A percentile compares a stretch with the other conserved stretches of the same genome.
Evolutionary conservation across 2,113 vertebrate genomes (phyloP).

Genomic region (Lepus europaeus): DNA sequence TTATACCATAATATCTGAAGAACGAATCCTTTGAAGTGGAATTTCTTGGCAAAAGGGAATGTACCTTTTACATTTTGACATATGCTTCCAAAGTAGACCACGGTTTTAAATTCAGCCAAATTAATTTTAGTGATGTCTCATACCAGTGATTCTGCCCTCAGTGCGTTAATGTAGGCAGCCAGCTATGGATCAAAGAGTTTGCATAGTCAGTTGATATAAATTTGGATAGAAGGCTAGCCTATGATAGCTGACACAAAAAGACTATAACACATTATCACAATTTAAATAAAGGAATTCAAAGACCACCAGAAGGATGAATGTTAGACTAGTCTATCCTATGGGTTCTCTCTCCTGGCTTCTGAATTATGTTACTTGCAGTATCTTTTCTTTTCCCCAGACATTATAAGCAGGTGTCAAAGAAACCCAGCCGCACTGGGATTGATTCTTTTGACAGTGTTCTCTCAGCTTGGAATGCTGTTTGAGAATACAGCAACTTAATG

Average conservation of each 20-base stretch:
- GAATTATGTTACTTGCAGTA: background rate
- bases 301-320: background rate
- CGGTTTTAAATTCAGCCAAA: slow-evolving; percentile 59
- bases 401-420: background rate
- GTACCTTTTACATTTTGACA: slow-evolving; percentile 39
- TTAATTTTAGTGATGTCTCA: slow-evolving; percentile 35
- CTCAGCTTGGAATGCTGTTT: background rate
- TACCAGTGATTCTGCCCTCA: background rate
- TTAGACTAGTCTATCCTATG: background rate
- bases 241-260: background rate
- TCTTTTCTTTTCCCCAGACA: background rate
- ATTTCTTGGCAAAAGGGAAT: slow-evolving; percentile 35
- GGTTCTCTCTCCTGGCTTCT: background rate
- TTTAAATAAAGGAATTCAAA: background rate
- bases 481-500: background rate
- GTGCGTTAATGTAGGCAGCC: background rate
- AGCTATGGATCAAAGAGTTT: slow-evolving; percentile 17
- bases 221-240: background rate
- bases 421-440: background rate
- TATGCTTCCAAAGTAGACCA: slow-evolving; percentile 7
- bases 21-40: slow-evolving; percentile 33
- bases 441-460: background rate
- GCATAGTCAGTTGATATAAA: slow-evolving; percentile 37
- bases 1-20: slow-evolving; percentile 23
- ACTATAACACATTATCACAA: background rate